phyloP scores from a whole-genome alignment of 1,140 invertebrate species.

The Papilio aristodemus region DNA sequence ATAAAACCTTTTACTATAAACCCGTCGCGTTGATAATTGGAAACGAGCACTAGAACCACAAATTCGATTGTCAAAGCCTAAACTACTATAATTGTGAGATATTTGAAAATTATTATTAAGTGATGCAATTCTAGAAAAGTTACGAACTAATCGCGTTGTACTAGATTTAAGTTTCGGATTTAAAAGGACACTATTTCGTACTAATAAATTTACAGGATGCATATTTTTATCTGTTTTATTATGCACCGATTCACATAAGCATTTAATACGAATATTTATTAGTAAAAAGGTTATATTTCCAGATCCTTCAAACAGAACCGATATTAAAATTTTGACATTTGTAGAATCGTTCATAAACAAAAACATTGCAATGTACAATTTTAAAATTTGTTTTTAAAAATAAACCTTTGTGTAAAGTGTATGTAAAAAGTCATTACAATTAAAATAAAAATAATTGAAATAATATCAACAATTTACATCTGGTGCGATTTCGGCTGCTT shows the following conservation, averaged over 20 bases:
- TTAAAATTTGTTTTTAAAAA: too few species aligned
- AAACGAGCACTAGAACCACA: constrained; percentile 50
- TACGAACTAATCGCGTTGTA: constrained; percentile 48
- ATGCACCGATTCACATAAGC: constrained; percentile 35
- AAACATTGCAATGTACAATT: too few species aligned
- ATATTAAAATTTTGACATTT: constrained; percentile 22
- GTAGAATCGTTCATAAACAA: constrained; percentile 1
- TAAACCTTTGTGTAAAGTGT: too few species aligned
- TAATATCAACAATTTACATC: too few species aligned
- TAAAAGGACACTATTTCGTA: constrained; percentile 57
- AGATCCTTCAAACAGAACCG: constrained; percentile 44
- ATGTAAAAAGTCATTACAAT: too few species aligned
- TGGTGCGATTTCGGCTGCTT: too few species aligned
- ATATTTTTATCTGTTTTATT: constrained; percentile 48
- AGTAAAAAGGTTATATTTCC: constrained; percentile 66
- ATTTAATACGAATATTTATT: constrained; percentile 45
- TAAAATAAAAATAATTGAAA: too few species aligned
- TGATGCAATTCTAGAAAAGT: constrained; percentile 71
- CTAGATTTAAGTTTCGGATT: constrained; percentile 59
- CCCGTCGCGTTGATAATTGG: constrained; percentile 28
- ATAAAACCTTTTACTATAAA: constrained; percentile 49
- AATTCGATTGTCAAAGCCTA: constrained; percentile 38
- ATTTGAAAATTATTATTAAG: constrained; percentile 35
- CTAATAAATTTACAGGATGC: constrained; percentile 62
- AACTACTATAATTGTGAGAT: constrained; percentile 12